These are phyloP conservation scores for Arctocebus calabarensis DNA, from an alignment of 2,797 vertebrate species.

Conservation along the genomic window DNA sequence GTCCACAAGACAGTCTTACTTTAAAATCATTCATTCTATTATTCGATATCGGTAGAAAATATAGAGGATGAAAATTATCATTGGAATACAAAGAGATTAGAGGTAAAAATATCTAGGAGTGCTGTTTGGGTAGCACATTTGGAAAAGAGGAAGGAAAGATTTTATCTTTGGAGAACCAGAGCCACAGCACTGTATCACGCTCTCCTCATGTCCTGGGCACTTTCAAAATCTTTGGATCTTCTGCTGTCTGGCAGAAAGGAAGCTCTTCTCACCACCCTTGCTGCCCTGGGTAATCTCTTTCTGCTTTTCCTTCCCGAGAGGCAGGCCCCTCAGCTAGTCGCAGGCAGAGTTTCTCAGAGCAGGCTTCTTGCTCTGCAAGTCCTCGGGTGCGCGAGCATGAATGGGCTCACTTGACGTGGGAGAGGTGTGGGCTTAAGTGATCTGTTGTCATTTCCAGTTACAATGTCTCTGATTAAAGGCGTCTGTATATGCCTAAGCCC, in stretches of 20 bases:
- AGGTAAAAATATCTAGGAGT: not conserved
- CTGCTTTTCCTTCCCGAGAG: not conserved
- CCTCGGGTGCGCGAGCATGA: not conserved
- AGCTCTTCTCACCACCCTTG: not conserved
- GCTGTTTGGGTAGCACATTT: not conserved
- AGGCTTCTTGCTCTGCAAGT: not conserved
- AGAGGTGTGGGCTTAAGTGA: not conserved
- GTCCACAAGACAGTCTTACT: not conserved
- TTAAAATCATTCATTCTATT: not conserved
- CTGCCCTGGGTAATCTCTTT: not conserved
- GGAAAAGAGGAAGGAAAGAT: not conserved
- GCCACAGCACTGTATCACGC: not conserved
- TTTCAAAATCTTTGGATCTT: not conserved
- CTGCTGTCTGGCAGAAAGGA: not conserved
- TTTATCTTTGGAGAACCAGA: not conserved
- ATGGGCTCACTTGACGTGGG: not conserved
- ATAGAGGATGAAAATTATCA: not conserved
- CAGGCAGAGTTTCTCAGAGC: not conserved
- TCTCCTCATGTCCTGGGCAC: not conserved
- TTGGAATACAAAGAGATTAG: not conserved
- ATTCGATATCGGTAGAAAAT: not conserved
- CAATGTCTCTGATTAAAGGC: not conserved
- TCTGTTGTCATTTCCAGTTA: not conserved
- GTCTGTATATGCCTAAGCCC: not conserved
- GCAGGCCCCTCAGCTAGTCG: fast-evolving